These are phyloP conservation scores for Beris morrisii DNA, from an alignment of 2,888 invertebrate species.

Conservation along the genomic window DNA sequence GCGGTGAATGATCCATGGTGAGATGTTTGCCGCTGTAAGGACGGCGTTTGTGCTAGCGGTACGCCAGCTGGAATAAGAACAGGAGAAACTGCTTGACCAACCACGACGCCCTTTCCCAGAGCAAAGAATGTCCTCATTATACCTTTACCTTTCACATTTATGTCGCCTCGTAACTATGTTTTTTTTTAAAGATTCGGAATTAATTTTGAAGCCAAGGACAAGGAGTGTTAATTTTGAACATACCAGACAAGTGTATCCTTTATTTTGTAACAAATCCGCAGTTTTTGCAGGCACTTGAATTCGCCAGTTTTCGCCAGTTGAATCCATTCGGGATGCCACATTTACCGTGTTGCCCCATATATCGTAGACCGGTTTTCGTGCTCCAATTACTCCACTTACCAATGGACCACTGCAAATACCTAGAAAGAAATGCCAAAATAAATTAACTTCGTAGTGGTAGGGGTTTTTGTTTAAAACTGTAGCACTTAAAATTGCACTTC, in stretches of 20 bases:
- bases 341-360: conserved; percentile 98
- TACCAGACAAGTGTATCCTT: conserved; percentile 56
- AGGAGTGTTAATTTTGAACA: conserved; percentile 1
- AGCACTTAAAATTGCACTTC: too few relatives aligned
- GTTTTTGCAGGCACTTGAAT: conserved; percentile 88
- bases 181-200: too few relatives aligned
- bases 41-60: conserved; percentile 61
- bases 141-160: conserved; percentile 94
- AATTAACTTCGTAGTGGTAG: too few relatives aligned
- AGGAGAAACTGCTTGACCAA: conserved; percentile 52
- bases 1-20: conserved; percentile 79
- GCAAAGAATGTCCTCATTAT: conserved; percentile 96
- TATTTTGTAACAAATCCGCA: conserved; percentile 65
- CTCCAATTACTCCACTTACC: conserved; percentile 94
- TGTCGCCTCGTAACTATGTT: conserved; percentile 78
- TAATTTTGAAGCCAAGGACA: neutral
- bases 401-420: conserved; percentile 90
- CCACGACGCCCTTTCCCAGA: conserved; percentile 60
- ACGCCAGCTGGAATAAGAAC: conserved; percentile 51
- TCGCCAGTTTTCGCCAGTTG: conserved; percentile 82
- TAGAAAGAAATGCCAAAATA: conserved; percentile 45
- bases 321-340: conserved; percentile 96
- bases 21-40: conserved; percentile 67
- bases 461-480: too few relatives aligned
- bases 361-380: conserved; percentile 93